These are phyloP conservation scores for Peromyscus maniculatus DNA, from an alignment of 2,113 vertebrate species.

Conservation along the genomic window DNA sequence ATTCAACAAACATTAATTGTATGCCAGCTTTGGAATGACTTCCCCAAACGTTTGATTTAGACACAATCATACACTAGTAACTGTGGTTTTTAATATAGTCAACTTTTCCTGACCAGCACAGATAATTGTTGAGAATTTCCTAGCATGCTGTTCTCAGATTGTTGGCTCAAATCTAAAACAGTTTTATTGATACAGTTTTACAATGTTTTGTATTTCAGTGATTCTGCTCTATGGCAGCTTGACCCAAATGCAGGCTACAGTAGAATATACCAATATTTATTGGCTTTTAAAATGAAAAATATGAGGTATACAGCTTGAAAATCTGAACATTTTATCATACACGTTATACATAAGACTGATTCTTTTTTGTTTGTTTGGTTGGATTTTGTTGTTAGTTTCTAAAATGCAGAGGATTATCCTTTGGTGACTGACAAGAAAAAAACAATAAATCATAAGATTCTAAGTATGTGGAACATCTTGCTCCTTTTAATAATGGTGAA, in stretches of 20 bases:
- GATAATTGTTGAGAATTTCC: slow-evolving; percentile 13
- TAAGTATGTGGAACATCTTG: slow-evolving; percentile 69
- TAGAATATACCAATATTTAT: slow-evolving; percentile 82
- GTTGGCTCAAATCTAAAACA: slow-evolving; percentile 61
- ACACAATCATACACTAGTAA: slow-evolving; percentile 82
- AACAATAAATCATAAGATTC: slow-evolving; percentile 73
- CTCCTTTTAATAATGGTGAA: slow-evolving; percentile 81
- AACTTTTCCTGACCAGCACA: neutral
- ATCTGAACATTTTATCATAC: slow-evolving; percentile 75
- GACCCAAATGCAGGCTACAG: slow-evolving; percentile 79
- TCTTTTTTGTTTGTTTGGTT: neutral
- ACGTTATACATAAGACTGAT: neutral
- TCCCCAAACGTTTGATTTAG: slow-evolving; percentile 83
- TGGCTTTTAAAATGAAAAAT: slow-evolving; percentile 75
- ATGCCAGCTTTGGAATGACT: slow-evolving; percentile 77
- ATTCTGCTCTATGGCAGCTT: slow-evolving; percentile 64
- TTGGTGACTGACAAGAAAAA: slow-evolving; percentile 78
- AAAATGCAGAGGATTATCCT: slow-evolving; percentile 73
- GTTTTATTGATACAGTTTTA: slow-evolving; percentile 51
- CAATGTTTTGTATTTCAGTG: slow-evolving; percentile 65
- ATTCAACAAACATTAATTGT: slow-evolving; percentile 65
- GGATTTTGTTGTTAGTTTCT: neutral
- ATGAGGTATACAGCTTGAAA: slow-evolving; percentile 76
- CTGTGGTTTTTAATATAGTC: slow-evolving; percentile 64
- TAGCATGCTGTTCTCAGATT: slow-evolving; percentile 10